Evolutionary conservation across 2,113 vertebrate genomes (phyloP).

Genomic region (Tupaia tana): DNA sequence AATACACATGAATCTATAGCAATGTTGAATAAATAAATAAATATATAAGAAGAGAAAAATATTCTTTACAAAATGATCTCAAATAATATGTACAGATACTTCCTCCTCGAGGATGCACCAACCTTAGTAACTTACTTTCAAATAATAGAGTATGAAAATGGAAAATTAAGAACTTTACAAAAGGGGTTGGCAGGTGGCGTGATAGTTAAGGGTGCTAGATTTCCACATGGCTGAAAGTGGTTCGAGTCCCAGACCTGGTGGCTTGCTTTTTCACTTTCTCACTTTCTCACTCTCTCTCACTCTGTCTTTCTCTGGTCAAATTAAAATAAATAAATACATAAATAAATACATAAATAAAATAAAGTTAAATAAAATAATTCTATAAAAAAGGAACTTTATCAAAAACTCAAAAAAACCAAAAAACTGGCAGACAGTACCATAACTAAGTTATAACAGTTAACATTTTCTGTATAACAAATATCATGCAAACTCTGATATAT

Average conservation of each 20-base stretch:
- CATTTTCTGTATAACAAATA: not conserved
- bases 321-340: no score
- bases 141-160: not conserved
- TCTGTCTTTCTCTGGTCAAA: no score
- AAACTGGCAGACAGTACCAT: not conserved
- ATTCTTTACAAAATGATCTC: not conserved
- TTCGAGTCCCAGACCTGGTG: no score
- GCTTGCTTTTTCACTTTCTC: no score
- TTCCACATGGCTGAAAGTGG: no score
- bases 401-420: not conserved
- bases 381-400: no score
- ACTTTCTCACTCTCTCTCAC: no score
- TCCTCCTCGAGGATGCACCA: not conserved
- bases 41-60: not conserved
- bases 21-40: not conserved
- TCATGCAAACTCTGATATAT: not conserved
- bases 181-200: not conserved
- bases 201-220: no score
- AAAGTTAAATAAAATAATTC: no score
- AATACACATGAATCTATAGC: not conserved
- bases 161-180: slow-evolving; percentile 2
- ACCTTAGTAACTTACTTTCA: not conserved
- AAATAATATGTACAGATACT: not conserved
- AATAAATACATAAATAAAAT: no score
- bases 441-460: not conserved